Conservation (phyloP, 1,140 invertebrate species). For the Rhopalosiphum padi region DNA sequence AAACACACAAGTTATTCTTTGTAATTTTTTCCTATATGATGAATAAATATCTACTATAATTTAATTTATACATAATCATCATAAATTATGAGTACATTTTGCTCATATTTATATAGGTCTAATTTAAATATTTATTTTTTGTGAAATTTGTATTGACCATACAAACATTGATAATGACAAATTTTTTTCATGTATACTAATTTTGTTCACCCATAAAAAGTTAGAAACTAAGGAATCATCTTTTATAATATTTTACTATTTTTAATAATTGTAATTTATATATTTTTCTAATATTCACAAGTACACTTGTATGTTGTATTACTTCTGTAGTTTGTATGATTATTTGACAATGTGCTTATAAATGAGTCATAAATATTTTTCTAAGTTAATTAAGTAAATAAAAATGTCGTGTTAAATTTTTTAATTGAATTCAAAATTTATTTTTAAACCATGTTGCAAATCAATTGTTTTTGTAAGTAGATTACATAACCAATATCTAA, state of each 20-base stretch:
- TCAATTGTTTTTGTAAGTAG: neutral
- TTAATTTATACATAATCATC: neutral
- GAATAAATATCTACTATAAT: neutral
- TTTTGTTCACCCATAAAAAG: neutral
- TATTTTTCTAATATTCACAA: neutral
- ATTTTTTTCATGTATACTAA: neutral
- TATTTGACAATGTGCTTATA: neutral
- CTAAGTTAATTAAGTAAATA: neutral
- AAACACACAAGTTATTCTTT: neutral
- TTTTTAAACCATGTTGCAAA: neutral
- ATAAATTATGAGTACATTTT: neutral
- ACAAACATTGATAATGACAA: neutral
- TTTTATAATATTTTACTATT: neutral
- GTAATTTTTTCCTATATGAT: slow-evolving; percentile 19
- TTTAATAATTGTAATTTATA: neutral
- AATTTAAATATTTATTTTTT: neutral
- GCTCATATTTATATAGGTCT: neutral
- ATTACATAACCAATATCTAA: neutral
- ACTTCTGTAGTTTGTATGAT: neutral
- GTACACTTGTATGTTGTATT: neutral
- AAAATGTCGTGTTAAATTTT: neutral
- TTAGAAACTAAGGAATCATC: neutral
- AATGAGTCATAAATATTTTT: neutral
- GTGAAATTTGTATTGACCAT: neutral
- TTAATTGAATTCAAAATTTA: neutral